Conservation (phyloP, 2,113 vertebrate species). For the Ammodytes dubius region DNA sequence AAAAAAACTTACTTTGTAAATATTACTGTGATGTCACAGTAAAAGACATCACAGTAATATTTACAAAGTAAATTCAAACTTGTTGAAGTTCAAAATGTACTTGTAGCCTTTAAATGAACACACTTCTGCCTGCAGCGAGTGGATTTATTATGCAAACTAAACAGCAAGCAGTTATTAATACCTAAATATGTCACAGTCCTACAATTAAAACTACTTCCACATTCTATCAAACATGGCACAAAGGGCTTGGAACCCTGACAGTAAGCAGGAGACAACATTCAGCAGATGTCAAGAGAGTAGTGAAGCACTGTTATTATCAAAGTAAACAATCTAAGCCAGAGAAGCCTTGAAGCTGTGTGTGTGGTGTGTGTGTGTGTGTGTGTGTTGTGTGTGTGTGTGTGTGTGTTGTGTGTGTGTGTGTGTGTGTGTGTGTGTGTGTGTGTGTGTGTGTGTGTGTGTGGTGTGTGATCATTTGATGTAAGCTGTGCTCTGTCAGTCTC, state of each 20-base stretch:
- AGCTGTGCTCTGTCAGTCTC: conserved; percentile 26
- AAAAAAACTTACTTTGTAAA: too few species aligned
- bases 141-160: conserved; percentile 43
- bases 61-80: too few species aligned
- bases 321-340: conserved; percentile 46
- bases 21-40: too few species aligned
- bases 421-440: background rate
- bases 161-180: conserved; percentile 33
- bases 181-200: conserved; percentile 43
- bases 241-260: conserved; percentile 37
- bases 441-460: background rate
- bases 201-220: conserved; percentile 55
- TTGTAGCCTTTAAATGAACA: conserved; percentile 10
- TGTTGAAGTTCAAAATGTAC: too few species aligned
- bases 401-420: background rate
- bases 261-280: conserved; percentile 2
- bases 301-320: conserved; percentile 54
- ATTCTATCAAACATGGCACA: conserved; percentile 30
- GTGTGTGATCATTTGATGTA: conserved; percentile 40
- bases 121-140: conserved; percentile 17
- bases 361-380: background rate
- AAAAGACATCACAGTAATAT: too few species aligned
- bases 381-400: conserved; percentile 15
- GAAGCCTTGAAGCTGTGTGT: conserved; percentile 8
- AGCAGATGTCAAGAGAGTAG: conserved; percentile 45